Evolutionary conservation across 2,888 invertebrate species (phyloP), one percentile per base, ranked within the genome.

Genomic region (Phaonia tiefii): DNA sequence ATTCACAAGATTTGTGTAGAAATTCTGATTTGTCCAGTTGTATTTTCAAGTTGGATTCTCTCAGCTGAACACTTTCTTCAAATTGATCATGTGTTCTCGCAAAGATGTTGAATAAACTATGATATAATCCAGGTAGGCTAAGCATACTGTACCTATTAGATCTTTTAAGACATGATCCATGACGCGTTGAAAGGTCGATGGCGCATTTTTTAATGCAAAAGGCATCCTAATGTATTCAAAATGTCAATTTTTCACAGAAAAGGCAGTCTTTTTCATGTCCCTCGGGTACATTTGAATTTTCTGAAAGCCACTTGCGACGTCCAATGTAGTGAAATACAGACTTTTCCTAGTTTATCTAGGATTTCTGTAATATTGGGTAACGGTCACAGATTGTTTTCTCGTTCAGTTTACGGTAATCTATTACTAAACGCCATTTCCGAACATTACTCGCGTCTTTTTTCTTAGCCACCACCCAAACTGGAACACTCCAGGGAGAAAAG

Each of bases 361-460:
- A 77, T 67, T 3, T 78, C 77, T 1, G 39, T 42, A n/a, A 78
- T 81, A 26, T 78, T 78, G 0, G 75, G 78, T 20, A 81, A 60
- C 0, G 71, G 5, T 20, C 49, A 20, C 7, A 7, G 1, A 20
- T 10, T 1, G 20, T 81, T 17, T 65, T 66, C 13, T 80, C 56
- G n/a, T 80, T 75, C 10, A 75, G 20, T 17, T 69, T 69, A 0
- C 65, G 10, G 20, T 76, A 75, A 3, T 81, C 69, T 0, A 81
- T 39, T 1, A 81, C 63, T 5, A 80, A 8, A n/a, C 80, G 37
- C 69, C 78, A 81, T 20, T 78, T 75, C 15, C 39, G 25, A 17
- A 26, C 17, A 0, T 39, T 39, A 10, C 39, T 44, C 7, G 37
- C 17, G n/a, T 78, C 69, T 22, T 3, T 26, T 10, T 72, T 73